Conservation (phyloP, 2,888 invertebrate species). For the Heteropelma amictum region DNA sequence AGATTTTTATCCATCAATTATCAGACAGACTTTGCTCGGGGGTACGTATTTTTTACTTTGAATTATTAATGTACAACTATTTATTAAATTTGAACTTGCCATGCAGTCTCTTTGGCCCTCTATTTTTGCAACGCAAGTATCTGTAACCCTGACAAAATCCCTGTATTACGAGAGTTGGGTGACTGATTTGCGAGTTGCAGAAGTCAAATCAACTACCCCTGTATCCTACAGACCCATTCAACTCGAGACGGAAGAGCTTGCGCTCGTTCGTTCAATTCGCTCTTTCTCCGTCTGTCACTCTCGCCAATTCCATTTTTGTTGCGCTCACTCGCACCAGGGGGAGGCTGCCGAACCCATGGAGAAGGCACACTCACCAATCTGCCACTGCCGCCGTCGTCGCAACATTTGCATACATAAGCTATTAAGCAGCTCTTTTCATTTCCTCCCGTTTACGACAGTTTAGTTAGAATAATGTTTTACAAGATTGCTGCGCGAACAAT, state of each 20-base stretch:
- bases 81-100: not conserved
- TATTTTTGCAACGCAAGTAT: not conserved
- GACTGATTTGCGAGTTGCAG: constrained; percentile 23
- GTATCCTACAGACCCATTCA: constrained; percentile 11
- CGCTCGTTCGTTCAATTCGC: constrained; percentile 32
- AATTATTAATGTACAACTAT: not conserved
- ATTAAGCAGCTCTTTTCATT: constrained; percentile 79
- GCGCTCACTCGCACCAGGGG: constrained; percentile 56
- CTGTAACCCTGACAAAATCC: not conserved
- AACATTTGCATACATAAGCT: constrained; percentile 77
- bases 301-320: constrained; percentile 60
- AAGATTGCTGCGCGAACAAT: constrained; percentile 75
- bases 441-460: constrained; percentile 78
- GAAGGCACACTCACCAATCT: constrained; percentile 75
- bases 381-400: constrained; percentile 63
- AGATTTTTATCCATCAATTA: constrained; percentile 57
- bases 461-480: constrained; percentile 77
- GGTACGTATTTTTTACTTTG: not conserved
- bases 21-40: constrained; percentile 1
- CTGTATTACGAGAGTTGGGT: not conserved
- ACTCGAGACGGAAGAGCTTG: constrained; percentile 30
- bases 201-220: constrained; percentile 23
- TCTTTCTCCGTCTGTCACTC: constrained; percentile 63
- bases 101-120: too few relatives aligned
- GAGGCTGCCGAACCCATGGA: constrained; percentile 30